Conservation (phyloP, 2,888 invertebrate species). For the Elysia crispata region DNA sequence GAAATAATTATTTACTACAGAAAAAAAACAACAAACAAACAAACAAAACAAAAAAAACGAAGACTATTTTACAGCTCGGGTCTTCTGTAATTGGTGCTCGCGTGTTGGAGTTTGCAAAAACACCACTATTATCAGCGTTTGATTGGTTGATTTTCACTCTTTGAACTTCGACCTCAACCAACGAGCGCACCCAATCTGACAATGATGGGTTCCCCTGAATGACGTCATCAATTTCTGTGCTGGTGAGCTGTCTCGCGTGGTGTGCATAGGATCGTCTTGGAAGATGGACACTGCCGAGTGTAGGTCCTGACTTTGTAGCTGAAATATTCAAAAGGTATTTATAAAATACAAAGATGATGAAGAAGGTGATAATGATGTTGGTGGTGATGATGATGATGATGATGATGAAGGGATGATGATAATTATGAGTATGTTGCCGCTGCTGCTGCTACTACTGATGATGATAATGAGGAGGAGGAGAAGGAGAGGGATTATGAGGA, state of each 20-base stretch:
- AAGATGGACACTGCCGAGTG: slow-evolving; percentile 67
- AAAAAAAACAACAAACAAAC: too few species aligned
- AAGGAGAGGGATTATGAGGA: slow-evolving; percentile 56
- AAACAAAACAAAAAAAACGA: too few species aligned
- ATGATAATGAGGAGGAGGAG: slow-evolving; percentile 61
- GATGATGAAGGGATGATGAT: too few species aligned
- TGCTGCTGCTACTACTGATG: too few species aligned
- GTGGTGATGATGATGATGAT: too few species aligned
- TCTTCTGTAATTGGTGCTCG: too few species aligned
- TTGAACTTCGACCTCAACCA: slow-evolving; percentile 19
- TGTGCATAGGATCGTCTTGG: slow-evolving; percentile 62
- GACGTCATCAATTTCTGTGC: slow-evolving; percentile 38
- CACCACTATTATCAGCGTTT: background rate
- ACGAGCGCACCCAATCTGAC: slow-evolving; percentile 35
- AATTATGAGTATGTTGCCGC: too few species aligned
- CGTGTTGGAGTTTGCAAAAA: background rate
- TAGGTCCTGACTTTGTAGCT: slow-evolving; percentile 52
- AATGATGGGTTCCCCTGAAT: slow-evolving; percentile 35
- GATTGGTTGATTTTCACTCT: slow-evolving; percentile 44
- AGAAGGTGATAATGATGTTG: too few species aligned
- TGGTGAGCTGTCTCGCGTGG: slow-evolving; percentile 57
- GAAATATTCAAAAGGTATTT: too few species aligned
- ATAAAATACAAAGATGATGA: too few species aligned
- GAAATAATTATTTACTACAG: too few species aligned
- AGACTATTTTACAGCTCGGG: too few species aligned